Conservation (phyloP, 92 coral and sea anemone genomes). For the Zoanthus sansibaricus region DNA sequence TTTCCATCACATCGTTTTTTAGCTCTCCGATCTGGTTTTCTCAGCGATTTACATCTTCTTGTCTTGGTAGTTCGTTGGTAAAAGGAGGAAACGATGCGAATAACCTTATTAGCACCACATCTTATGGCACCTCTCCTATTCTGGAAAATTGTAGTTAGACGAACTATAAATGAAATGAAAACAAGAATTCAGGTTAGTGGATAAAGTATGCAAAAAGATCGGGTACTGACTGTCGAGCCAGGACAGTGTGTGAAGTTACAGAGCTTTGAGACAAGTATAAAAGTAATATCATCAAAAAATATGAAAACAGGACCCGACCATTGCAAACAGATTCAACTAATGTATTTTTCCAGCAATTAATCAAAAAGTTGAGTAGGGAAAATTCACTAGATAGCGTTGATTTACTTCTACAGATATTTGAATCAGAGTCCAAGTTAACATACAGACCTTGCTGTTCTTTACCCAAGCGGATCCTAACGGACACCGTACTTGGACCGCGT, state of each 20-base stretch:
- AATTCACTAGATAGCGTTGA: no score
- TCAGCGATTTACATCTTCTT: conserved; percentile 17
- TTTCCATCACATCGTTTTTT: conserved; percentile 11
- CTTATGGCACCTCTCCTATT: not conserved
- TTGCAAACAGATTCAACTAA: no score
- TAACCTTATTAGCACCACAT: conserved; percentile 21
- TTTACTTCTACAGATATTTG: no score
- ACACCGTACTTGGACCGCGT: conserved; percentile 37
- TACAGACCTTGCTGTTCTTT: conserved; percentile 18
- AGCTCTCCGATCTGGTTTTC: conserved; percentile 6
- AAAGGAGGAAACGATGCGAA: conserved; percentile 13
- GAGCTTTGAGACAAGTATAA: no score
- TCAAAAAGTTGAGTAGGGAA: no score
- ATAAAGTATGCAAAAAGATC: no score
- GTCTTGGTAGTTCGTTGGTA: conserved; percentile 27
- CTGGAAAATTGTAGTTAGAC: conserved; percentile 2
- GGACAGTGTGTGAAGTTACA: no score
- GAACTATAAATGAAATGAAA: not conserved
- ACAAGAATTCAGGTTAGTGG: not conserved
- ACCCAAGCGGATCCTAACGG: conserved; percentile 31
- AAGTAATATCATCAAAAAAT: no score
- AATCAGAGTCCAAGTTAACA: not conserved
- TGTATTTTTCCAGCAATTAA: no score
- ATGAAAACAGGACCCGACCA: no score
- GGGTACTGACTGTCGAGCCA: no score